These are phyloP conservation scores for Lateolabrax maculatus DNA, from an alignment of 2,797 vertebrate species.

Conservation along the genomic window DNA sequence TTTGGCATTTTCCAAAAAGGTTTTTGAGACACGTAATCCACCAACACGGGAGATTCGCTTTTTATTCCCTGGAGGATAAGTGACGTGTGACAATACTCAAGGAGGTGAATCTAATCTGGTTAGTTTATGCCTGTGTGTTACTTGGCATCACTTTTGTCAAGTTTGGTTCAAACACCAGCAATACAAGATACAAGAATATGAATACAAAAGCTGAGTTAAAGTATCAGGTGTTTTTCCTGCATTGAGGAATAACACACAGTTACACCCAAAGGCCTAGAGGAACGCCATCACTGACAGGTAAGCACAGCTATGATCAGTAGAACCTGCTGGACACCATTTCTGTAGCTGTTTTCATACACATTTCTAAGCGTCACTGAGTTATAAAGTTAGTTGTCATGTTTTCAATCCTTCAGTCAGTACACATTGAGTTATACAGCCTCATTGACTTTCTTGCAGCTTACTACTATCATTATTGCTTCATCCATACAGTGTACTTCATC, in stretches of 20 bases:
- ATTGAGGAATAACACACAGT: conserved; percentile 39
- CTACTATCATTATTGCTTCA: conserved; percentile 59
- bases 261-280: conserved; percentile 51
- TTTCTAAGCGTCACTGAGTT: conserved; percentile 40
- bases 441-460: neutral
- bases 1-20: no score
- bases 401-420: conserved; percentile 26
- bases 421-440: conserved; percentile 1
- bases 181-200: conserved; percentile 17
- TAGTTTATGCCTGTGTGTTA: conserved; percentile 29
- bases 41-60: neutral
- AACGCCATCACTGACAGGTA: conserved; percentile 29
- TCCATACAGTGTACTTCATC: conserved; percentile 36
- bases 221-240: conserved; percentile 7
- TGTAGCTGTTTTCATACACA: conserved; percentile 22
- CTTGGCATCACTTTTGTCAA: neutral
- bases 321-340: conserved; percentile 39
- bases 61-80: neutral
- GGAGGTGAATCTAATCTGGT: conserved; percentile 32
- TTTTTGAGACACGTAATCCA: neutral
- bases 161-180: conserved; percentile 52
- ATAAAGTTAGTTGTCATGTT: conserved; percentile 10
- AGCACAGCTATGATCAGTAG: conserved; percentile 31
- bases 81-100: neutral
- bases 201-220: conserved; percentile 40